These are phyloP conservation scores for Pangasius sanitwongsei DNA, from an alignment of 2,797 vertebrate genomes.

Conservation along the genomic window DNA sequence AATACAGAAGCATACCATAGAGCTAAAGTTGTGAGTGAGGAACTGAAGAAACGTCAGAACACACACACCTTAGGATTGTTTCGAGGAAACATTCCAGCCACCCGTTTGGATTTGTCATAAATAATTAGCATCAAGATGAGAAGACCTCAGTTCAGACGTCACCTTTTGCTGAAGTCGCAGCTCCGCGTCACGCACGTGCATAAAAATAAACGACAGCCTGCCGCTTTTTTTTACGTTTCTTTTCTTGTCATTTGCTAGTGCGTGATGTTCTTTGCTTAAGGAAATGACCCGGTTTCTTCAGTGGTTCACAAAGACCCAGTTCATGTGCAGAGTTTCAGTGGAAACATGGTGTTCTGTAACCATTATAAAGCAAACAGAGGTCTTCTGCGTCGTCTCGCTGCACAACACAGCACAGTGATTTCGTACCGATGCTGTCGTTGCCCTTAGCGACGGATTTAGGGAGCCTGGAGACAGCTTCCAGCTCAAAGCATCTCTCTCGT, in stretches of 20 bases:
- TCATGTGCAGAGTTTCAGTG: background rate
- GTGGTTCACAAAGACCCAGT: background rate
- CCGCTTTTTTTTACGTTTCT: background rate
- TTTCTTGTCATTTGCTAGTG: too few species aligned
- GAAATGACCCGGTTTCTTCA: background rate
- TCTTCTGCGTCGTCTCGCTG: constrained; percentile 1
- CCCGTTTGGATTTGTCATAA: background rate
- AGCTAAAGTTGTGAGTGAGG: background rate
- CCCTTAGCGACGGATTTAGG: constrained; percentile 47
- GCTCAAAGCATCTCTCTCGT: constrained; percentile 7
- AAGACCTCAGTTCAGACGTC: background rate
- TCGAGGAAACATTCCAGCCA: background rate
- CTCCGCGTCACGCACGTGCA: background rate
- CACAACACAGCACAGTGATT: background rate
- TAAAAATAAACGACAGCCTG: too few species aligned
- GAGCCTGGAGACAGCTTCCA: background rate
- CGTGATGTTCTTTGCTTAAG: background rate
- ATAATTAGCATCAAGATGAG: background rate
- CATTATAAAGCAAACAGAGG: background rate
- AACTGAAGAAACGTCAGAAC: background rate
- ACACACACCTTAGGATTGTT: background rate
- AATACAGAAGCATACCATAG: background rate
- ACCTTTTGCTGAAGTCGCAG: background rate
- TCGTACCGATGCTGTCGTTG: constrained; percentile 29
- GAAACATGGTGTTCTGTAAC: background rate